Evolutionary conservation across 1,140 invertebrate genomes (phyloP), one percentile per base, ranked within the genome.

Genomic region (Procambarus clarkii): DNA sequence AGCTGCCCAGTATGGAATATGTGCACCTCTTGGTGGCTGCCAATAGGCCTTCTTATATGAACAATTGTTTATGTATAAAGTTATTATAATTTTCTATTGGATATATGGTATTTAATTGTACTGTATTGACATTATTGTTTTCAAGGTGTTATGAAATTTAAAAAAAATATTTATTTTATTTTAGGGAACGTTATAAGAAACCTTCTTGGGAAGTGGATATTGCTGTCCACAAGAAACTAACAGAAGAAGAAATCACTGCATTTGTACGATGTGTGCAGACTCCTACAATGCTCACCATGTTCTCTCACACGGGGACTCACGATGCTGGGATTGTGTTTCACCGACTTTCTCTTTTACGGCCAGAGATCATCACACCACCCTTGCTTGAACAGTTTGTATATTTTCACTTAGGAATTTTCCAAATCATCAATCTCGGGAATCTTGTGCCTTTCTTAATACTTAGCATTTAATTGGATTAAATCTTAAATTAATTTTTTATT

Each of bases 291-390:
- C 95, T 96, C 78, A 96, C 97, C 1, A 97, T 98, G 94, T 98
- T 98, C 94, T 96, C 96, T 79, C 97, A 97, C 93, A 95, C 95
- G 85, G 96, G 96, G 9, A 94, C 95, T 24, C 89, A 92, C 45
- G 82, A 97, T 93, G 95, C 97, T 50, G 96, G 95, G 8, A 94
- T 95, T 11, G 96, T 97, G 0, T 95, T 98, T 8, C 96, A 97
- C 92, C 95, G 97, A 94, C 94, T 99, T 79, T 96, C 97, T 7
- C 96, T 96, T 24, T 94, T 99, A 77, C 95, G 97, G 93, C 98
- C 98, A 2, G 96, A 97, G 92, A 94, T 98, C 21, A 96, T 99
- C 9, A 96, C 99, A 69, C 98, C 98, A 9, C 95, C 96, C 77
- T 94, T 98, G 21, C 94, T 99, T 58, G 97, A 99, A 93, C 96